phyloP scores from a whole-genome alignment of 2,113 vertebrate genomes.

The Barnardius zonarius region DNA sequence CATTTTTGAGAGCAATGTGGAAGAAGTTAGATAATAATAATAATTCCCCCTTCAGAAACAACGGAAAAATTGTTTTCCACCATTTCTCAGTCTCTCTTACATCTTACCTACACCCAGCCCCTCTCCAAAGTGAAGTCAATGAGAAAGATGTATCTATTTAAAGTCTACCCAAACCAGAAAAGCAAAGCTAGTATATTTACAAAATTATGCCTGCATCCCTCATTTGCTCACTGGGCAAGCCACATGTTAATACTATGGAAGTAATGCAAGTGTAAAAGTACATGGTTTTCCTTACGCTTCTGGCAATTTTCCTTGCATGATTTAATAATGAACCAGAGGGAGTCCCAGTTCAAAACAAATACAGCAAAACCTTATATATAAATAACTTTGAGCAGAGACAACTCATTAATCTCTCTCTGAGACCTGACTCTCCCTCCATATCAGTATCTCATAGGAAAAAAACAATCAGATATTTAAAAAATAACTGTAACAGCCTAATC shows the following conservation, averaged over 20 bases:
- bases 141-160: neutral
- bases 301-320: neutral
- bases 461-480: neutral
- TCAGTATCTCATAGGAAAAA: neutral
- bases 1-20: neutral
- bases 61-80: neutral
- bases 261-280: neutral
- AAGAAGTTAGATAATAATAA: neutral
- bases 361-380: neutral
- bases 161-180: neutral
- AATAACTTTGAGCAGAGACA: neutral
- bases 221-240: neutral
- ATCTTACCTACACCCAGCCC: neutral
- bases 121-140: neutral
- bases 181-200: neutral
- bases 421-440: neutral
- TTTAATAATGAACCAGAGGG: neutral
- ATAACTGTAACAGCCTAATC: neutral
- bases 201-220: neutral
- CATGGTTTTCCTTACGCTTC: neutral
- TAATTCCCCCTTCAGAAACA: neutral
- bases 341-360: neutral
- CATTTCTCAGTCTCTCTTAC: neutral
- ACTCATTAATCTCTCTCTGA: neutral
- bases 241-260: neutral